Base-by-base conservation (phyloP, 2,113 vertebrate genomes). In the Cyanoderma ruficeps region DNA sequence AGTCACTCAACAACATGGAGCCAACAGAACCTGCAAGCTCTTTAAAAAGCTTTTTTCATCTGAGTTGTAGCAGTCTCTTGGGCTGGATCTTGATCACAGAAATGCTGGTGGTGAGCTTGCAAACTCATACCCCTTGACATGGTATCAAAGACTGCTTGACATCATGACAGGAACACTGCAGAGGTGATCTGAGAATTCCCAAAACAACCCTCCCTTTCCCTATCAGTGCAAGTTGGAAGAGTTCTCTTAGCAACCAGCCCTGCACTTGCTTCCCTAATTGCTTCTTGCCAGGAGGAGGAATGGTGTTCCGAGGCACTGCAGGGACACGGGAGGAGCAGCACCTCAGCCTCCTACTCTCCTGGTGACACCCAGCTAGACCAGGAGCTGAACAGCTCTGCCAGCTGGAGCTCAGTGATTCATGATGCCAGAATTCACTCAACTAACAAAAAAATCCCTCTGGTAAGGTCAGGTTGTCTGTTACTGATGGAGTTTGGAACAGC, bases 231-330 rank as follows among this genome's bases (percentile, higher is more conserved):
- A 25, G 13, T 17, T 87, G 65, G 49, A 28, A 83, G 46, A 91
- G 57, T 31, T 91, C 52, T 81, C 70, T 56, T 87, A 91, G 77
- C 80, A 94, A 79, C 69, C 5, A 46, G 28, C 49, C n/a, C 49
- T n/a, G 37, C 35, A 23, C 65, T 60, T 64, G 61, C 70, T 89
- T 42, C 39, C 30, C 25, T 47, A 27, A 64, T 42, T 41, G 10
- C n/a, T 61, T 47, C 82, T 60, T 46, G 55, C 25, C 6, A 2
- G 49, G 6, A 44, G 8, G 15, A 60, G 52, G 35, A 60, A 22
- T 1, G 2, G 39, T 9, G 65, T 9, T 22, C 19, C 17, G 6
- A 52, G 46, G 70, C 16, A 9, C 25, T 13, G 41, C 11, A 7
- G 84, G 11, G 15, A 20, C 22, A 33, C 0, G 1, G 25, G 33